Evolutionary conservation across 1,140 invertebrate species (phyloP), one percentile per base, ranked within the genome.

Genomic region (Psix sp.): DNA sequence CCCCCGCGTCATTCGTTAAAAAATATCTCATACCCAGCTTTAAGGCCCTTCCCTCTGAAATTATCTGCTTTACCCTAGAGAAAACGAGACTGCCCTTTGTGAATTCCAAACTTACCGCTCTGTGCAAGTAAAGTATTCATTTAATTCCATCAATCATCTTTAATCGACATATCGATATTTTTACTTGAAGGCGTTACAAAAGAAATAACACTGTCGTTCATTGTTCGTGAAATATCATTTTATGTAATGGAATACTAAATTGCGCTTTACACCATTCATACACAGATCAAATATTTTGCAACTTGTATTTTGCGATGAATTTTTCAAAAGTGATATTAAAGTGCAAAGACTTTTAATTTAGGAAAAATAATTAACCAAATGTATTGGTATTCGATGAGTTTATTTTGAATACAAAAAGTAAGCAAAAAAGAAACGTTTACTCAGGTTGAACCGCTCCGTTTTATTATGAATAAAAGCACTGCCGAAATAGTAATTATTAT

Each of bases 401-500:
- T 26, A 9, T 43, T 49, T 59, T 40, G 26, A 5, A 24, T 5
- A 13, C 20, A 38, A 20, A 45, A 62, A 15, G 45, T 46, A 54
- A 75, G 77, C 74, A 77, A 77, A 80, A 80, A 65, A 66, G 21
- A 39, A 16, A 68, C 42, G 59, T n/a, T n/a, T n/a, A 71, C 52
- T 60, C 35, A 66, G 45, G 48, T 15, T 56, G 24, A 51, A 5
- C 24, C 16, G 38, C 40, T 60, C 11, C 29, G 35, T 66, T 77
- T 73, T 72, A 70, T 70, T 63, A 73, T 72, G 52, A 59, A 59
- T 74, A 74, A 81, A 76, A 71, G 63, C 21, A 42, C 38, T 42
- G 40, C 15, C 45, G 49, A 65, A 59, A 46, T 57, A 59, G 82
- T 79, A 86, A 84, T 86, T 85, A 85, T 84, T 85, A 85, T 85